These are phyloP conservation scores for Galeruca laticollis DNA, from an alignment of 2,888 invertebrate species.

Conservation along the genomic window DNA sequence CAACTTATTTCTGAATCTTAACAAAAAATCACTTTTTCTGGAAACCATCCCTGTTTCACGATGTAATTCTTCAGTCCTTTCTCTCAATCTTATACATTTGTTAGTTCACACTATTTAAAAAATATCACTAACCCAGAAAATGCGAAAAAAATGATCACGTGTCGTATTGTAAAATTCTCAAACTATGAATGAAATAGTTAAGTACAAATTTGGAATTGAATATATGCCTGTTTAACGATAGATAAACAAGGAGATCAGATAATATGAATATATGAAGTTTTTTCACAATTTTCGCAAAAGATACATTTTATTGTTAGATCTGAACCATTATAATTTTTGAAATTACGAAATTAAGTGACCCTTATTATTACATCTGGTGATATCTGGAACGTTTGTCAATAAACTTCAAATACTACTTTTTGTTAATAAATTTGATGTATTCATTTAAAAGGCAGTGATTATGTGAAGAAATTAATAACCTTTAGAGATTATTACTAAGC, in stretches of 20 bases:
- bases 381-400: too few relatives aligned
- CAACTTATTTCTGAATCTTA: constrained; percentile 27
- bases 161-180: constrained; percentile 5
- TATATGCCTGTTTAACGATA: constrained; percentile 4
- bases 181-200: constrained; percentile 22
- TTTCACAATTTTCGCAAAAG: background rate
- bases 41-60: constrained; percentile 51
- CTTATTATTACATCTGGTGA: too few relatives aligned
- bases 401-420: too few relatives aligned
- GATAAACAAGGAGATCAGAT: background rate
- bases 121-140: constrained; percentile 37
- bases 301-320: too few relatives aligned
- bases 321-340: too few relatives aligned
- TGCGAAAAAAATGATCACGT: constrained; percentile 15
- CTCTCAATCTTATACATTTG: constrained; percentile 44
- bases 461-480: too few relatives aligned
- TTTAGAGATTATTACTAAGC: too few relatives aligned
- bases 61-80: constrained; percentile 55
- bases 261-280: background rate
- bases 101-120: constrained; percentile 25
- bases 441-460: too few relatives aligned
- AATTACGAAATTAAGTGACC: too few relatives aligned
- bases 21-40: constrained; percentile 35
- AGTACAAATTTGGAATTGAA: constrained; percentile 25
- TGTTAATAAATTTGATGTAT: too few relatives aligned